Evolutionary conservation across 2,113 vertebrate species (phyloP), one percentile per base, ranked within the genome.

Genomic region (Crotalus horridus): DNA sequence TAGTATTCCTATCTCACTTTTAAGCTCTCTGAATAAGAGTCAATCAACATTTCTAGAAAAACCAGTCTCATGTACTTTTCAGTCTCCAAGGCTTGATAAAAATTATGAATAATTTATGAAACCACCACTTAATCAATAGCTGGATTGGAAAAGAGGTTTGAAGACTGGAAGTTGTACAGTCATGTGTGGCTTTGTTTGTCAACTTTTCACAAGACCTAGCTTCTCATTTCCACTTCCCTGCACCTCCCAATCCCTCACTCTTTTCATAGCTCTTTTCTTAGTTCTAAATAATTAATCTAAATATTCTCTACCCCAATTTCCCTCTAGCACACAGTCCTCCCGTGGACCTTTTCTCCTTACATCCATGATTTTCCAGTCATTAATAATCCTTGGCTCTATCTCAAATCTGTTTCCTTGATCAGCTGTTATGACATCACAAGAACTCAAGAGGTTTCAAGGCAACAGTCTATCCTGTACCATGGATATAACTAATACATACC

Each of bases 381-480:
- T 81, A 39, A 43, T 81, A 43, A 81, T 88, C 24, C 24, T 26
- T 56, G 43, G 17, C 23, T 5, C 13, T 58, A 6, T 13, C 5
- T 43, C 20, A 24, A 33, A 11, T 29, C 43, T 54, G 86, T 61
- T 53, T 88, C 91, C 85, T 69, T 69, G 46, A 15, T 92, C 43
- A 53, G 29, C 43, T 7, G 29, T 88, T 58, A 46, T 93, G 88
- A 93, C 92, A 93, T 90, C 92, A 93, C 59, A 93, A 90, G 46
- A 61, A 56, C 12, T 53, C 88, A 90, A 17, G 56, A 24, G 58
- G 23, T 56, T 39, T 53, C 21, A 69, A 23, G 69, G 21, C 43
- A 61, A 92, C 85, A 64, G 29, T 61, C 86, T 91, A 33, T 61
- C 43, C 23, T 87, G 20, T 86, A 53, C 13, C 86, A 48, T 53